Evolutionary conservation across 2,888 invertebrate species (phyloP).

Genomic region (Tetrapedia diversipes): DNA sequence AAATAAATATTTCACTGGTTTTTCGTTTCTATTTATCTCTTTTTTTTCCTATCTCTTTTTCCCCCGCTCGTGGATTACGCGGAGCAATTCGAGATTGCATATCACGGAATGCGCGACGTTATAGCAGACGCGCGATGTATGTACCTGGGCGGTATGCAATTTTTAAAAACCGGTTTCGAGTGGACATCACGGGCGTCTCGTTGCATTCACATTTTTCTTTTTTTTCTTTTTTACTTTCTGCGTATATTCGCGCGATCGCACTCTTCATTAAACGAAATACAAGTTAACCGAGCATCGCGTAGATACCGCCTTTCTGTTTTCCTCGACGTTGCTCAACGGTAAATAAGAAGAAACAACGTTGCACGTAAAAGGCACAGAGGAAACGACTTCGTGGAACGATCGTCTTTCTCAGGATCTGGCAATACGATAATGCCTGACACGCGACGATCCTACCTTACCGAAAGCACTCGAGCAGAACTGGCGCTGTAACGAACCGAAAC

Average conservation of each 20-base stretch:
- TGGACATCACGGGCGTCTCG: background rate
- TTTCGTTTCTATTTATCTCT: background rate
- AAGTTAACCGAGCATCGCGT: background rate
- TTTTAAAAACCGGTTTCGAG: conserved; percentile 40
- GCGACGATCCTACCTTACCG: conserved; percentile 48
- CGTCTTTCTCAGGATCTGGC: conserved; percentile 24
- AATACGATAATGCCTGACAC: conserved; percentile 50
- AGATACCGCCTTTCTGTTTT: background rate
- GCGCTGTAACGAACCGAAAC: conserved; percentile 56
- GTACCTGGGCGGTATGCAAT: conserved; percentile 9
- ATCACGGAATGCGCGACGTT: conserved; percentile 14
- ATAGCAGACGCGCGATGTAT: background rate
- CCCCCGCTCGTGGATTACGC: conserved; percentile 10
- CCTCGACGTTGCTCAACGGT: background rate
- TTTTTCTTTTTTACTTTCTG: background rate
- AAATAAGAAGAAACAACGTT: background rate
- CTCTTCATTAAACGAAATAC: background rate
- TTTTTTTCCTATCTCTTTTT: background rate
- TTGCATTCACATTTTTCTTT: conserved; percentile 9
- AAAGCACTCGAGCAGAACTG: conserved; percentile 35
- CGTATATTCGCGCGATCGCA: background rate
- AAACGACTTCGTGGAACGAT: background rate
- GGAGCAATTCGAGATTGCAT: conserved; percentile 34
- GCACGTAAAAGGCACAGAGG: background rate
- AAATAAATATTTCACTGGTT: conserved; percentile 27